phyloP scores from a whole-genome alignment of 2,797 vertebrate genomes.

The Xiphorhynchus erythropygius region DNA sequence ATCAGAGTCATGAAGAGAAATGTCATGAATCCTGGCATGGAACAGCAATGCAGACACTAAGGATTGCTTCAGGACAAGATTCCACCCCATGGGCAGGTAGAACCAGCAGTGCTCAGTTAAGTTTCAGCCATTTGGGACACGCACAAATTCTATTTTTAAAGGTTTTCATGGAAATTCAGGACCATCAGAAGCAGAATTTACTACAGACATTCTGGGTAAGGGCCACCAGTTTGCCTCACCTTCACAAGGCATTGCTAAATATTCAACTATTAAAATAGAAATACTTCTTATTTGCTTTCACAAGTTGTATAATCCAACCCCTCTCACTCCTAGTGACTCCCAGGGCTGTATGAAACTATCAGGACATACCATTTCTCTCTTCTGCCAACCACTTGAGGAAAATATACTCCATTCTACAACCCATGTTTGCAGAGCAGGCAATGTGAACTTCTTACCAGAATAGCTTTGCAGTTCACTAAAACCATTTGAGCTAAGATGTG shows the following conservation, averaged over 20 bases:
- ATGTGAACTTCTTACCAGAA: not conserved
- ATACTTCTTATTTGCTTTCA: not conserved
- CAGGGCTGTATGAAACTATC: not conserved
- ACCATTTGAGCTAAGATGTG: not conserved
- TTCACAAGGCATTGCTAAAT: not conserved
- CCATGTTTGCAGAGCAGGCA: not conserved
- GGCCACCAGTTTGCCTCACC: not conserved
- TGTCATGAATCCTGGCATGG: rapidly evolving
- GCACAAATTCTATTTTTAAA: not conserved
- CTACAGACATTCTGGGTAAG: not conserved
- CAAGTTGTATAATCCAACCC: not conserved
- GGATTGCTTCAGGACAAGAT: not conserved
- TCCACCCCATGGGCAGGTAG: rapidly evolving
- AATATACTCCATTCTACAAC: not conserved
- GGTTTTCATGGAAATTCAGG: not conserved
- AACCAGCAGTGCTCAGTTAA: not conserved
- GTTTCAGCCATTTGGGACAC: not conserved
- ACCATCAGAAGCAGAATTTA: not conserved
- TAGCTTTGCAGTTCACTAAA: not conserved
- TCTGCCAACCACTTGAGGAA: not conserved
- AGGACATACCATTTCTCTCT: not conserved
- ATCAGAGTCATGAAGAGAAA: not conserved
- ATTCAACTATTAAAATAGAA: not conserved
- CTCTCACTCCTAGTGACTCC: not conserved
- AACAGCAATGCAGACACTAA: not conserved